Evolutionary conservation across 2,888 invertebrate genomes (phyloP).

Genomic region (Anoplius nigerrimus): DNA sequence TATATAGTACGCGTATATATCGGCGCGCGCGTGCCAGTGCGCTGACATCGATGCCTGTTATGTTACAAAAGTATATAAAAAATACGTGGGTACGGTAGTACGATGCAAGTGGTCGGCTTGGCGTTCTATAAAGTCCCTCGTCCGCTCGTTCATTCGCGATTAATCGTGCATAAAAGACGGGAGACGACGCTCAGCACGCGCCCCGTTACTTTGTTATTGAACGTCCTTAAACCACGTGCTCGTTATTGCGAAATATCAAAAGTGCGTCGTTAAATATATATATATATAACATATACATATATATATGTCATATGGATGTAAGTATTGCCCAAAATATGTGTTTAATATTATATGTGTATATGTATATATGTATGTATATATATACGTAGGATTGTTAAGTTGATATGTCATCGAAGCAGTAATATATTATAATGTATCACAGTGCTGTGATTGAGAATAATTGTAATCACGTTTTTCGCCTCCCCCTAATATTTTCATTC

Average conservation of each 20-base stretch:
- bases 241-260: conserved; percentile 57
- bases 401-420: conserved; percentile 68
- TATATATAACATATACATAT: conserved; percentile 26
- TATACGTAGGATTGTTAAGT: conserved; percentile 56
- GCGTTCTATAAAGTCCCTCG: not conserved
- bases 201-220: conserved; percentile 20
- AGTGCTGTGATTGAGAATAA: conserved; percentile 67
- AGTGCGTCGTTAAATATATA: conserved; percentile 58
- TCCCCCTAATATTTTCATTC: conserved; percentile 5
- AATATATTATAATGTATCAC: conserved; percentile 63
- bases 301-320: conserved; percentile 31
- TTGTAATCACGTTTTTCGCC: conserved; percentile 55
- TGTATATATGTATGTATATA: conserved; percentile 21
- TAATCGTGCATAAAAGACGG: conserved; percentile 8
- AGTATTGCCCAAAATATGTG: conserved; percentile 59
- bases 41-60: conserved; percentile 1
- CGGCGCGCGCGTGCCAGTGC: not conserved
- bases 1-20: conserved; percentile 18
- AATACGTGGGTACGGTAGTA: no score
- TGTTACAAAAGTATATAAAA: conserved; percentile 2
- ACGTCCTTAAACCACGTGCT: conserved; percentile 42
- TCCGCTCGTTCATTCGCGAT: conserved; percentile 14
- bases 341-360: conserved; percentile 38
- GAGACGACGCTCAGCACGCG: not conserved
- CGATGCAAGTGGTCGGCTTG: not conserved